Conservation (phyloP, 2,797 vertebrate genomes). For the Molossus alvarezi region DNA sequence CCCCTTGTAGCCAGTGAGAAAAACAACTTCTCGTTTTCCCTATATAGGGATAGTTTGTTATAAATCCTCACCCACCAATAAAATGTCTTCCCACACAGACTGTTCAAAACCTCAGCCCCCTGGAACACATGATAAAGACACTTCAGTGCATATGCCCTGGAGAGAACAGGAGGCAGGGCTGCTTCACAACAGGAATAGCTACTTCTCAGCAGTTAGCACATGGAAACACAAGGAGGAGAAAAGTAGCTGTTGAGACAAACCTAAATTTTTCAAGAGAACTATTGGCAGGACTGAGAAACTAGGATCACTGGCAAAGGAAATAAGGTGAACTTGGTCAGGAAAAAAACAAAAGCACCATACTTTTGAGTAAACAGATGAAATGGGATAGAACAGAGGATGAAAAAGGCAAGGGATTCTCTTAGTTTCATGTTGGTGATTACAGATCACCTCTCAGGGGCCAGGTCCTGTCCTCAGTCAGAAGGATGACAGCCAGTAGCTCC, state of each 20-base stretch:
- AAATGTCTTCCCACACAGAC: slow-evolving; percentile 85
- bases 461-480: neutral
- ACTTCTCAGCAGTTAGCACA: slow-evolving; percentile 76
- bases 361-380: slow-evolving; percentile 53
- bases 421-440: neutral
- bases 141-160: slow-evolving; percentile 77
- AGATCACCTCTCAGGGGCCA: neutral
- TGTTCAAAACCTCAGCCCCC: slow-evolving; percentile 81
- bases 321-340: neutral
- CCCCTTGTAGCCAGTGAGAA: slow-evolving; percentile 73
- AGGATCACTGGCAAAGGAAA: slow-evolving; percentile 16
- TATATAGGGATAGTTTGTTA: slow-evolving; percentile 84
- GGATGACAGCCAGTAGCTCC: neutral
- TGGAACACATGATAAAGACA: slow-evolving; percentile 82
- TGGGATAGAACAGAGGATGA: neutral
- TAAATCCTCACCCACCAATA: slow-evolving; percentile 86
- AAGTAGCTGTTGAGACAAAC: slow-evolving; percentile 54
- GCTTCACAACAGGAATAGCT: slow-evolving; percentile 81
- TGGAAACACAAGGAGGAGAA: slow-evolving; percentile 22
- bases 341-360: neutral
- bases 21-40: slow-evolving; percentile 77
- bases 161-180: slow-evolving; percentile 83
- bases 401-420: neutral
- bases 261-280: slow-evolving; percentile 60
- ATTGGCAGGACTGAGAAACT: slow-evolving; percentile 24